A percentile compares a stretch with the other conserved stretches of the same genome.
phyloP scores from a whole-genome alignment of 2,888 invertebrate genomes.

The Sinotaia quadrata region DNA sequence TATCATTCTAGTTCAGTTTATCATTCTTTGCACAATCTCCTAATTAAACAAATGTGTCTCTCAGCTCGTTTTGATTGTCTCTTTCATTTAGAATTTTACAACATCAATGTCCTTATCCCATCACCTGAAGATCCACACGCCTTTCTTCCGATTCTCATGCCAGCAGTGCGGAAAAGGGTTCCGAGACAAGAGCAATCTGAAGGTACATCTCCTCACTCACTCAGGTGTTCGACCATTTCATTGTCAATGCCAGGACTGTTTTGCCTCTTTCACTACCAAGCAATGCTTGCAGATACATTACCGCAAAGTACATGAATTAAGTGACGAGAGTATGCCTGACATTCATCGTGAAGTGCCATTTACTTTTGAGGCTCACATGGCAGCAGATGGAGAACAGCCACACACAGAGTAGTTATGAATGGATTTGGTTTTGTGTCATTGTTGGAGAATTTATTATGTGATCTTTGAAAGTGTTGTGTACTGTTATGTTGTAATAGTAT shows the following conservation, averaged over 20 bases:
- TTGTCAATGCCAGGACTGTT: not conserved
- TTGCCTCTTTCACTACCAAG: not conserved
- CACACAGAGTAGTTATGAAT: not conserved
- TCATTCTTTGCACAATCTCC: no score
- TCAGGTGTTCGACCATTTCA: not conserved
- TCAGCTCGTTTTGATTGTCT: not conserved
- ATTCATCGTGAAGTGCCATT: not conserved
- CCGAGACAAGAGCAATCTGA: not conserved
- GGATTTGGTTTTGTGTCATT: not conserved
- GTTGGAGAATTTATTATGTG: no score
- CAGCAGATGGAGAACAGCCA: not conserved
- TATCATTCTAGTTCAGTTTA: no score
- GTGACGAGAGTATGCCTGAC: not conserved
- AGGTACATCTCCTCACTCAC: not conserved
- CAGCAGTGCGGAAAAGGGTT: not conserved
- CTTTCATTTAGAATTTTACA: not conserved
- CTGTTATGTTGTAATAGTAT: no score
- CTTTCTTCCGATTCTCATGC: not conserved
- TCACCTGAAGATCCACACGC: not conserved
- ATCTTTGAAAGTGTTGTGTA: no score
- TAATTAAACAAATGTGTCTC: no score
- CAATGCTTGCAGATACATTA: not conserved
- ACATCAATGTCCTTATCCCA: not conserved
- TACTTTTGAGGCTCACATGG: not conserved
- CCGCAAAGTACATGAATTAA: not conserved